Base-by-base conservation (phyloP, 2,797 vertebrate genomes). In the Arrhamphus sclerolepis region DNA sequence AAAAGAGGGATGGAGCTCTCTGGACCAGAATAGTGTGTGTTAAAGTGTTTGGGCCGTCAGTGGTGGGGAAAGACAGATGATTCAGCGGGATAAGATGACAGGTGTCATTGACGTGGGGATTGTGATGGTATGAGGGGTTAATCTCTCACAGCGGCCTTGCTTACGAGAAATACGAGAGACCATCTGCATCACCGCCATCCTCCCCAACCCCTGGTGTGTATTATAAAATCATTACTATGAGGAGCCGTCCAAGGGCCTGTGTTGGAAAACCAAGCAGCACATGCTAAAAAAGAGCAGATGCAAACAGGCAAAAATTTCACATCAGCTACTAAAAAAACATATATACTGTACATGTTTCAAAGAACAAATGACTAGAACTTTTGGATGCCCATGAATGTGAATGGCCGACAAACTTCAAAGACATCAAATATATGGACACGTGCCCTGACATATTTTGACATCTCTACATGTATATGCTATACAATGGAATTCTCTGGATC, bases 101-200 rank as follows among this genome's bases (percentile, higher is more conserved):
- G 87, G 87, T 89, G 88, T 84, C 87, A 84, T 34, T 88, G 84
- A 89, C 59, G 59, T 77, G 77, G 56, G 70, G 82, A 84, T 78
- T 80, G 79, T n/a, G 31, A 66, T 75, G 78, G 80, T 75, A 87
- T 86, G 83, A 84, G 70, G 87, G 85, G 87, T 86, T 89, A 81
- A 87, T 86, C 86, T 78, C 65, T 59, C 73, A 72, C 67, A 56
- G 68, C 14, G 52, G 66, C 74, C 60, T 78, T 29, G 57, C 72
- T 83, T 80, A 78, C 75, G 81, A 87, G 76, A 88, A 89, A 86
- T 77, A 84, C 1, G 70, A 89, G 81, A 83, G 70, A 71, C 82
- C 77, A 85, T 87, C 72, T 84, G 77, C 72, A 87, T 85, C 66
- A 62, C 56, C 48, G 44, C 55, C 48, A 62, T 47, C 66, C 71